Evolutionary conservation across 1,140 invertebrate genomes (phyloP), one percentile per base, ranked within the genome.

Genomic region (Trichonephila clavipes): DNA sequence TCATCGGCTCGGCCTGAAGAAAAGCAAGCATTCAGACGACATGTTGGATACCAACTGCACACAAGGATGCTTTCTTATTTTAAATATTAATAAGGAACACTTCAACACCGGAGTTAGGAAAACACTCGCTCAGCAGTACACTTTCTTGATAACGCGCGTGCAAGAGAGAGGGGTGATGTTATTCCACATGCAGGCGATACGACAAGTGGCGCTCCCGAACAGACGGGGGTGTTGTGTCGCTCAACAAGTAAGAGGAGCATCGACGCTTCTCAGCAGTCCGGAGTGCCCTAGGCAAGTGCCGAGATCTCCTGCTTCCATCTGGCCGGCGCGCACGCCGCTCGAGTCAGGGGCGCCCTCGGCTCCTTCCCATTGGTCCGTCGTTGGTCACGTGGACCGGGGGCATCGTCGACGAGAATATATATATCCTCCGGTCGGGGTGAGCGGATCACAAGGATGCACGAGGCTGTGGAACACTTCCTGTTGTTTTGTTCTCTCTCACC

Each of bases 341-440:
- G 85, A 69, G 62, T 82, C 86, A 88, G 92, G 83, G 92, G 92
- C 92, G 92, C 92, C 86, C 92, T 93, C 86, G 51, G 83, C 24
- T 12, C n/a, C 3, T 14, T 81, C 5, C 18, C 92, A 93, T 93
- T 93, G 92, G 92, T 34, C 24, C 18, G 69, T 19, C 3, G 5
- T 5, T 12, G 51, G 51, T 88, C 92, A 93, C 92, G 92, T 93
- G 92, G 83, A 62, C 12, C 19, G 21, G 58, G 92, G 66, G 92
- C 24, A 88, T 81, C 85, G 87, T 92, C 72, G 87, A 92, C 64
- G 72, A 66, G 58, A 88, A 88, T 93, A 93, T 88, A 88, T 93
- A 93, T 88, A 93, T 77, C 86, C 28, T 64, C 44, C n/a, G 64
- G 19, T 62, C 69, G 34, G 92, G 92, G 92, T 66, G 66, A 51